Evolutionary conservation across 2,888 invertebrate species (phyloP).

Genomic region (Schizaphis graminum): DNA sequence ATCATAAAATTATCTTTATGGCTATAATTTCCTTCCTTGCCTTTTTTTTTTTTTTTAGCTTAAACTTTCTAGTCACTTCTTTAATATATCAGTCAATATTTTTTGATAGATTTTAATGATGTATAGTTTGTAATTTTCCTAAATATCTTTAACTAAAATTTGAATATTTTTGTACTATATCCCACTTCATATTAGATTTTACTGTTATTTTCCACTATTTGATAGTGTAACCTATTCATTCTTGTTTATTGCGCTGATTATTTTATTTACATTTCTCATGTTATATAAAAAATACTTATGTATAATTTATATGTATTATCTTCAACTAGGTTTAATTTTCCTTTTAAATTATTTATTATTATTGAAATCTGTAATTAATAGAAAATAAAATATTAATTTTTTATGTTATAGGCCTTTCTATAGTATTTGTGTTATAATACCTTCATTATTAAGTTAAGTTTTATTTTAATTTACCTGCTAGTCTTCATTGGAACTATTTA

Average conservation of each 20-base stretch:
- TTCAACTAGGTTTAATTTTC: neutral
- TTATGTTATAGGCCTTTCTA: neutral
- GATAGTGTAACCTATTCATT: neutral
- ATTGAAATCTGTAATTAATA: neutral
- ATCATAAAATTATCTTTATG: neutral
- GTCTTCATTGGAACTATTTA: neutral
- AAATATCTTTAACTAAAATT: neutral
- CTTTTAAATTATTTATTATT: neutral
- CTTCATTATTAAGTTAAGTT: neutral
- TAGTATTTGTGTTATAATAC: neutral
- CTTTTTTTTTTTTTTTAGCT: conserved; percentile 38
- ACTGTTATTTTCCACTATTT: neutral
- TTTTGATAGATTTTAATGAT: conserved; percentile 28
- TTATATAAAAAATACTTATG: neutral
- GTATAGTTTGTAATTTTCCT: conserved; percentile 25
- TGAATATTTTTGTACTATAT: conserved; percentile 20
- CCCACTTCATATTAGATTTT: conserved; percentile 3
- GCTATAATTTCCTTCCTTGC: conserved; percentile 10
- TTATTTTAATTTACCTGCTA: neutral
- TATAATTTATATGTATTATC: neutral
- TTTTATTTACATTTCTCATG: neutral
- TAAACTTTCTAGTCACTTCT: conserved; percentile 46
- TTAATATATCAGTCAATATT: conserved; percentile 21
- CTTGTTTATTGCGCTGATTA: neutral
- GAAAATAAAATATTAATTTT: neutral